Conservation (phyloP, 2,113 vertebrate genomes). For the Gnathonemus echidnorhynchus region DNA sequence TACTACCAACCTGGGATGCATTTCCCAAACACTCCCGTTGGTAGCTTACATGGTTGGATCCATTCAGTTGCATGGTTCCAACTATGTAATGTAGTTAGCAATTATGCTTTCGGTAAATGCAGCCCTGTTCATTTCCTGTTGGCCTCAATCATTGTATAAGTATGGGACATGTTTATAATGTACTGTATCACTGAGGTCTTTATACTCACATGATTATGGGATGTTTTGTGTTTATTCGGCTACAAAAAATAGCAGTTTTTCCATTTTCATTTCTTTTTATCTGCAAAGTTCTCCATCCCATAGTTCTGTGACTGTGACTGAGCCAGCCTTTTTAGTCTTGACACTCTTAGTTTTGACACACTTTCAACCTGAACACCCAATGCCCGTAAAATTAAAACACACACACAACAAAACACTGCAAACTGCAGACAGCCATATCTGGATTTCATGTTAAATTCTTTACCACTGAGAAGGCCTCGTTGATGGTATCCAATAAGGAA, state of each 20-base stretch:
- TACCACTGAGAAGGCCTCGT: neutral
- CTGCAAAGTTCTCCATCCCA: neutral
- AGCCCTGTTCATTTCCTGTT: neutral
- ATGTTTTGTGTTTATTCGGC: neutral
- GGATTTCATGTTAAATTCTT: neutral
- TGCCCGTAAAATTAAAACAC: neutral
- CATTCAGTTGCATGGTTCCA: neutral
- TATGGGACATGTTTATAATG: neutral
- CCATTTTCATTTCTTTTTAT: neutral
- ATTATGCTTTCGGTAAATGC: neutral
- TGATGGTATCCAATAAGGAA: neutral
- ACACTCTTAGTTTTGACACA: neutral
- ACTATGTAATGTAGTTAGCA: neutral
- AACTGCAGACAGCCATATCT: neutral
- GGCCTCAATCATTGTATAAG: neutral
- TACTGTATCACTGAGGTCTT: neutral
- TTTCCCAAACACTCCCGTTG: neutral
- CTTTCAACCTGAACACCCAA: neutral
- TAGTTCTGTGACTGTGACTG: neutral
- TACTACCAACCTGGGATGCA: slow-evolving; percentile 24
- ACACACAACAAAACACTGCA: neutral
- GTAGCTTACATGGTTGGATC: neutral
- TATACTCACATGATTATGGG: neutral
- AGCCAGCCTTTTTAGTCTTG: neutral
- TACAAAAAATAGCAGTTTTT: neutral